Evolutionary conservation across 2,113 vertebrate species (phyloP).

Genomic region (Megaleporinus macrocephalus): DNA sequence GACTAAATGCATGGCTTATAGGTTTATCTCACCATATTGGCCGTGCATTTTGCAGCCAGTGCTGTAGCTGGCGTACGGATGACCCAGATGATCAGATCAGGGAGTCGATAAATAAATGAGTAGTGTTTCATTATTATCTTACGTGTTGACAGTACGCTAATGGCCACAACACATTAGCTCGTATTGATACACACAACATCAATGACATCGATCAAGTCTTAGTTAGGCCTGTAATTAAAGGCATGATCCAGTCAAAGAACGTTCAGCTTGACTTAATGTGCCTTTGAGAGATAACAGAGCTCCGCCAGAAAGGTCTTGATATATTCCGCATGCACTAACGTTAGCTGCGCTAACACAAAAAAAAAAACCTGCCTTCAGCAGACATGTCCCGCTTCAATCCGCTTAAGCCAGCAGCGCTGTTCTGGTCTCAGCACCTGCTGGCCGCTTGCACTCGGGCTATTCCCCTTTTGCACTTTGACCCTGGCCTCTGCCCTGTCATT

Average conservation of each 20-base stretch:
- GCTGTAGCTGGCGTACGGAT: background rate
- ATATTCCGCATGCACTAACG: conserved; percentile 12
- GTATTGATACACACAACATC: conserved; percentile 40
- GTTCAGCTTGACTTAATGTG: conserved; percentile 41
- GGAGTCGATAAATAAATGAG: conserved; percentile 19
- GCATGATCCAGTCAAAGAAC: conserved; percentile 16
- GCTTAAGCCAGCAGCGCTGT: conserved; percentile 2
- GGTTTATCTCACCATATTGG: background rate
- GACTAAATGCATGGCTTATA: background rate
- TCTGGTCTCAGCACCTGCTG: conserved; percentile 41
- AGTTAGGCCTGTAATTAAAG: conserved; percentile 33
- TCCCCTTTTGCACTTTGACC: conserved; percentile 47
- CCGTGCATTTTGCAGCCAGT: background rate
- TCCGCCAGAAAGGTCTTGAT: background rate
- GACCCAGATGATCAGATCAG: background rate
- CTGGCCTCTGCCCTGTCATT: conserved; percentile 19
- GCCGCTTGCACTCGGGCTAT: conserved; percentile 15
- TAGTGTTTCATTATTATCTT: conserved; percentile 24
- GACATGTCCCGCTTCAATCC: background rate
- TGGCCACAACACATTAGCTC: conserved; percentile 23
- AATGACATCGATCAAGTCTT: conserved; percentile 33
- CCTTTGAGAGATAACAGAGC: conserved; percentile 27
- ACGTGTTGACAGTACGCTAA: conserved; percentile 11
- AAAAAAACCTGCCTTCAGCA: conserved; percentile 1
- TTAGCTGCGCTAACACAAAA: background rate